Evolutionary conservation across 2,888 invertebrate genomes (phyloP), one percentile per base, ranked within the genome.

Genomic region (Hypomecis atomaria): DNA sequence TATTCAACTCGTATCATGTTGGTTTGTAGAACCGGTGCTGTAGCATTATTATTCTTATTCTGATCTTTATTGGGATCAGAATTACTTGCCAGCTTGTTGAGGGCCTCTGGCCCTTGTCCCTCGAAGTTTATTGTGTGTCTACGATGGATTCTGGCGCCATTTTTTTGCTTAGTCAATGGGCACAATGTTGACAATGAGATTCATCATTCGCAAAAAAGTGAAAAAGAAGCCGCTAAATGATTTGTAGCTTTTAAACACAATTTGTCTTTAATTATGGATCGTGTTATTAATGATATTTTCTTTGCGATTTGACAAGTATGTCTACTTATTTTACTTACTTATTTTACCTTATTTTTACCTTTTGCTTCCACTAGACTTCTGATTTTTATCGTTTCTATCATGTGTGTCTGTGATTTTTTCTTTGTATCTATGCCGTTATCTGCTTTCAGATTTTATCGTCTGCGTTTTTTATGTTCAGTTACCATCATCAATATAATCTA

Each of bases 101-200:
- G 71, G 76, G 71, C 71, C 57, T 71, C 67, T 42, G 40, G 61
- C 55, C 63, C 68, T 70, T 70, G 59, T 79, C 77, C 75, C 69
- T 69, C 62, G 75, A 73, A 77, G 71, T 77, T 62, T 63, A 74
- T 78, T 78, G 78, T 78, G 77, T 76, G 73, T 74, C 73, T 74
- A 71, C 70, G 65, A 54, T 72, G 47, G 70, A 73, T 76, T 74
- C 74, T 77, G 79, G 80, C 78, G 80, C 78, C 79, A 71, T 71
- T 71, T 75, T 72, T 73, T 74, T 71, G 64, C 13, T 10, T 58
- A 54, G 56, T 59, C 68, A 48, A 11, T 45, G 43, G 11, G 45
- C 37, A 40, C 40, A 59, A 56, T 52, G 61, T 66, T 67, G 56
- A 66, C 67, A 70, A 68, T 67, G 48, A 49, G 58, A 66, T 65